Percentiles rank a stretch among this genome's conserved stretches.
Evolutionary conservation across 2,888 invertebrate genomes (phyloP).

Genomic region (Cheilosia vernalis): DNA sequence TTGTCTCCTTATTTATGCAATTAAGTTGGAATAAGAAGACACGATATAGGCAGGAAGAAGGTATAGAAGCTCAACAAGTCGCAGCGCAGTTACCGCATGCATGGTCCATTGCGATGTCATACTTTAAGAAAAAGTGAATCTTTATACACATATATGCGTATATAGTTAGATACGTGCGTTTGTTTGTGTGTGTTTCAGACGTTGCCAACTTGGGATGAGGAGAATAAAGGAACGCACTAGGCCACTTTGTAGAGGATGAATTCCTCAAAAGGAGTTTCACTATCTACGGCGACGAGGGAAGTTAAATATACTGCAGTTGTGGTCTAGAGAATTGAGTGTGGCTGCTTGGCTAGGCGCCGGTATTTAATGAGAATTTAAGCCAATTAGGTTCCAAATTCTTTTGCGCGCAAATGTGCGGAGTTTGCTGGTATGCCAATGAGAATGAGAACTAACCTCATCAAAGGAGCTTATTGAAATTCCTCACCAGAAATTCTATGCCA

Average conservation of each 20-base stretch:
- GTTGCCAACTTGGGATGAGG: conserved; percentile 16
- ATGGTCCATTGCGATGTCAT: conserved; percentile 57
- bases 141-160: conserved; percentile 29
- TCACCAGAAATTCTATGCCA: neutral
- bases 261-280: conserved; percentile 66
- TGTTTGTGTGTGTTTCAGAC: conserved; percentile 12
- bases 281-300: conserved; percentile 54
- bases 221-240: conserved; percentile 23
- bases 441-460: conserved; percentile 22
- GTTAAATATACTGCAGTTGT: conserved; percentile 2
- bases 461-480: neutral
- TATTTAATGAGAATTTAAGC: conserved; percentile 65
- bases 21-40: conserved; percentile 74
- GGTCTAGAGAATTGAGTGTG: neutral
- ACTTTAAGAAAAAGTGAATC: conserved; percentile 65
- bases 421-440: conserved; percentile 19
- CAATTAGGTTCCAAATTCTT: conserved; percentile 51
- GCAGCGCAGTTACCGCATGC: conserved; percentile 49
- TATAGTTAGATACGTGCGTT: conserved; percentile 27
- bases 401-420: conserved; percentile 15
- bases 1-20: conserved; percentile 78
- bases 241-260: conserved; percentile 47
- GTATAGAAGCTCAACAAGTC: conserved; percentile 68
- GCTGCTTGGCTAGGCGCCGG: conserved; percentile 50
- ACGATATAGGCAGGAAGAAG: conserved; percentile 7